Evolutionary conservation across 2,888 invertebrate genomes (phyloP).

Genomic region (Hirtodrosophila histrioides): DNA sequence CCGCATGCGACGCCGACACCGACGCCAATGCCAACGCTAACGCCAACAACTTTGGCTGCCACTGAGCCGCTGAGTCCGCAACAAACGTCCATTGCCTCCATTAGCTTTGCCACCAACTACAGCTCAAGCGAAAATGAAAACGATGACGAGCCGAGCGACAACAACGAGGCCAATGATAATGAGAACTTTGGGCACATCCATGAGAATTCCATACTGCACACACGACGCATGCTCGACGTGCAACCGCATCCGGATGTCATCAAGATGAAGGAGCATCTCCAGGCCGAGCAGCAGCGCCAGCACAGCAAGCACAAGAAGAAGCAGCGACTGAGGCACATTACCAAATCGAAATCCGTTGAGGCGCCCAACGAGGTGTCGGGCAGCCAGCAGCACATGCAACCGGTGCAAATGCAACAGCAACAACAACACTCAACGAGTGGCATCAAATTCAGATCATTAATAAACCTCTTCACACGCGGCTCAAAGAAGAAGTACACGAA

Average conservation of each 20-base stretch:
- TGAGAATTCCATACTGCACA: slow-evolving; percentile 75
- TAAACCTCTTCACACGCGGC: slow-evolving; percentile 69
- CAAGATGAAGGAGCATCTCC: slow-evolving; percentile 75
- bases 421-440: slow-evolving; percentile 56
- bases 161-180: slow-evolving; percentile 26
- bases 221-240: slow-evolving; percentile 81
- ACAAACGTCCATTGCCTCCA: slow-evolving; percentile 65
- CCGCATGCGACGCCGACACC: slow-evolving; percentile 30
- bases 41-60: slow-evolving; percentile 25
- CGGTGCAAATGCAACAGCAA: slow-evolving; percentile 40
- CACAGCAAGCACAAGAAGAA: slow-evolving; percentile 56
- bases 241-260: slow-evolving; percentile 82
- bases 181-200: slow-evolving; percentile 21
- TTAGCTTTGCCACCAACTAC: slow-evolving; percentile 76
- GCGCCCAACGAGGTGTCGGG: slow-evolving; percentile 8
- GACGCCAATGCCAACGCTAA: too few species aligned
- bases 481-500: slow-evolving; percentile 81
- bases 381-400: slow-evolving; percentile 24
- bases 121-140: slow-evolving; percentile 48
- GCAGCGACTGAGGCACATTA: slow-evolving; percentile 48
- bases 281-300: slow-evolving; percentile 62
- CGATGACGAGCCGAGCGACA: slow-evolving; percentile 28
- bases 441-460: slow-evolving; percentile 45
- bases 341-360: slow-evolving; percentile 63
- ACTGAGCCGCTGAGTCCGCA: slow-evolving; percentile 14